A percentile compares a stretch with the other conserved stretches of the same genome.
These are phyloP conservation scores for Eciton burchellii DNA, from an alignment of 1,140 invertebrate genomes.

Conservation along the genomic window DNA sequence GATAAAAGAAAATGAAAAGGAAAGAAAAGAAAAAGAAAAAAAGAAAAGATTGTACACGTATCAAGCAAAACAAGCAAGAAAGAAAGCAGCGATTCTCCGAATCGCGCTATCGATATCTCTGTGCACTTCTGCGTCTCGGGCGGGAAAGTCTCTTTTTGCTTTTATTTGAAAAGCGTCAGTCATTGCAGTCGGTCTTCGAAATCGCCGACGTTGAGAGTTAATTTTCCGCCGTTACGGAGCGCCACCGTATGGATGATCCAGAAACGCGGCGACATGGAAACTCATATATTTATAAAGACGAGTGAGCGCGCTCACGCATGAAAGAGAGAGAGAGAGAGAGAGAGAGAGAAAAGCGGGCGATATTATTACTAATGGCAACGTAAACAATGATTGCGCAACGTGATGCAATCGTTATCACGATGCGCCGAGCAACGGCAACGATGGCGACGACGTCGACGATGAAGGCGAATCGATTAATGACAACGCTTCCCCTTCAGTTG, in stretches of 20 bases:
- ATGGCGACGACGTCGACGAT: not conserved
- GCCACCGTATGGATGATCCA: constrained; percentile 11
- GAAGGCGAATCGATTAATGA: not conserved
- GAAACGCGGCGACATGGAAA: constrained; percentile 1
- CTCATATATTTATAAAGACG: constrained; percentile 55
- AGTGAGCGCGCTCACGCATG: not conserved
- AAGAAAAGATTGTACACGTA: too few species aligned
- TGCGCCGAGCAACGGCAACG: not conserved
- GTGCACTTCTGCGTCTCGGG: too few species aligned
- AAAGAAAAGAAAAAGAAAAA: too few species aligned
- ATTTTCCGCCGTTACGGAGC: constrained; percentile 10
- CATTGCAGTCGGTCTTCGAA: not conserved
- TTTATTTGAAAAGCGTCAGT: too few species aligned
- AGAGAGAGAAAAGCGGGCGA: constrained; percentile 21
- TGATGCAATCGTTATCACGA: constrained; percentile 68
- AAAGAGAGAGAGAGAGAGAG: not conserved
- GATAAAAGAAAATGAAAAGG: too few species aligned
- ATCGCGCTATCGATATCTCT: too few species aligned
- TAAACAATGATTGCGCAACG: constrained; percentile 72
- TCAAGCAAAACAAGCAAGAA: too few species aligned
- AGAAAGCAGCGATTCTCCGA: too few species aligned
- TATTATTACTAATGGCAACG: constrained; percentile 65
- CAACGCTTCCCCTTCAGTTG: not conserved
- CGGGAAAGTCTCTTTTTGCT: too few species aligned
- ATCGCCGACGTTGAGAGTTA: not conserved